Base-by-base conservation (phyloP, 2,888 invertebrate genomes). In the Drosophila ochracea region DNA sequence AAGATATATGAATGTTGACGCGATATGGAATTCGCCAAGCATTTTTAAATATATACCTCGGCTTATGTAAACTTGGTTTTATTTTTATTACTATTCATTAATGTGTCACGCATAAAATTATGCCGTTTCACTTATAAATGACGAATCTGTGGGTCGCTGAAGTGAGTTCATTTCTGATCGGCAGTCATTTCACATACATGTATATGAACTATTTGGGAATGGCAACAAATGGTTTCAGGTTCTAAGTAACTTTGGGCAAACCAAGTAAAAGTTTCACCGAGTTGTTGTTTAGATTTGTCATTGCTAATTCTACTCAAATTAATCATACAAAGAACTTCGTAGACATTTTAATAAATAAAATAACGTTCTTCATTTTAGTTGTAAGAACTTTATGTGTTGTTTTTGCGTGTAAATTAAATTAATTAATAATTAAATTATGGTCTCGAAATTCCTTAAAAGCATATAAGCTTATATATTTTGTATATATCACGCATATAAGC, bases 71-170 rank as follows among this genome's bases (percentile, higher is more conserved):
- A 35, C 6, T 41, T 31, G 53, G 31, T 54, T 66, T 21, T 54
- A 16, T 21, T 21, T 54, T 65, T 13, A 35, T 68, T 63, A 68
- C 53, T 47, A 25, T 28, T 16, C 25, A 16, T 61, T 63, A 59
- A 80, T 73, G 67, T 21, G 71, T 35, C 59, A 60, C 68, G 64
- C 65, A 72, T 71, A 58, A 64, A 78, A 62, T 64, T 69, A 60
- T 61, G 50, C 49, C 33, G 57, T 66, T 78, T 73, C 68, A 67
- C 39, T 73, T 59, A 41, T 50, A 68, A 62, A 62, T 65, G 62
- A 73, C 11, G 41, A 25, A 25, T 30, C 37, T 69, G 57, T 37
- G 30, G 58, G 53, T 33, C 21, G 28, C 13, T 25, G 21, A 33
- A 31, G 50, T 60, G 16, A 37, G 21, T 55, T n/a, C 6, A 53